phyloP scores from a whole-genome alignment of 2,797 vertebrate species.

The Aldrovandia affinis region DNA sequence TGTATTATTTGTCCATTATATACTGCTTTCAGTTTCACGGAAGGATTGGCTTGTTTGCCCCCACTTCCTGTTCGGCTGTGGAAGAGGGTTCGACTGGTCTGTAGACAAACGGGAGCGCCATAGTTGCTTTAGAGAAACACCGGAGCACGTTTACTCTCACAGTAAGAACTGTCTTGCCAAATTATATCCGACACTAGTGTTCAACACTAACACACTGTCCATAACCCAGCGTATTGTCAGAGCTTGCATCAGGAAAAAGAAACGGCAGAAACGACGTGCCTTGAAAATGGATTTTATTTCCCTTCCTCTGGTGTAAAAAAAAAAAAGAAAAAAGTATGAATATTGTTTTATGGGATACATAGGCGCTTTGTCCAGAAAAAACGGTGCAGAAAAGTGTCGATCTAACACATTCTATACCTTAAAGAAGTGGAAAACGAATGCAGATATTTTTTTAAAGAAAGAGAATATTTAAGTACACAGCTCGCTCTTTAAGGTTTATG shows the following conservation, averaged over 20 bases:
- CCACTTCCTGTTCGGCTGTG: not conserved
- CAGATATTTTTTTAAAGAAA: constrained; percentile 41
- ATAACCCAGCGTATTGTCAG: constrained; percentile 24
- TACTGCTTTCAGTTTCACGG: not conserved
- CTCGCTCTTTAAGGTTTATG: constrained; percentile 44
- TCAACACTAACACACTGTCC: constrained; percentile 41
- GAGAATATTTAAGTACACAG: constrained; percentile 45
- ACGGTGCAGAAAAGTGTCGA: constrained; percentile 42
- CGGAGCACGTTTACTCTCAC: not conserved
- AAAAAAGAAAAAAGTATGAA: constrained; percentile 20
- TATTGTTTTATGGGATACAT: constrained; percentile 27
- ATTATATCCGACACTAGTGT: constrained; percentile 33
- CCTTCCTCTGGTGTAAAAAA: constrained; percentile 32
- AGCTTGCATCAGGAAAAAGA: constrained; percentile 42
- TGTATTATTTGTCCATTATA: not conserved
- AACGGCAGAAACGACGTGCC: constrained; percentile 58
- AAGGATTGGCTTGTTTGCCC: not conserved
- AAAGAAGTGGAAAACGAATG: constrained; percentile 38
- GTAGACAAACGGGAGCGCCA: constrained; percentile 18
- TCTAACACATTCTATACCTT: constrained; percentile 30
- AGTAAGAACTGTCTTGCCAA: constrained; percentile 35
- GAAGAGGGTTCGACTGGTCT: constrained; percentile 4
- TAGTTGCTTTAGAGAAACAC: constrained; percentile 33
- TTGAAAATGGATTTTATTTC: constrained; percentile 46
- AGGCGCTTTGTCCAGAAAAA: constrained; percentile 42